Evolutionary conservation across 2,888 invertebrate species (phyloP), one percentile per base, ranked within the genome.

Genomic region (Xylota sylvarum): DNA sequence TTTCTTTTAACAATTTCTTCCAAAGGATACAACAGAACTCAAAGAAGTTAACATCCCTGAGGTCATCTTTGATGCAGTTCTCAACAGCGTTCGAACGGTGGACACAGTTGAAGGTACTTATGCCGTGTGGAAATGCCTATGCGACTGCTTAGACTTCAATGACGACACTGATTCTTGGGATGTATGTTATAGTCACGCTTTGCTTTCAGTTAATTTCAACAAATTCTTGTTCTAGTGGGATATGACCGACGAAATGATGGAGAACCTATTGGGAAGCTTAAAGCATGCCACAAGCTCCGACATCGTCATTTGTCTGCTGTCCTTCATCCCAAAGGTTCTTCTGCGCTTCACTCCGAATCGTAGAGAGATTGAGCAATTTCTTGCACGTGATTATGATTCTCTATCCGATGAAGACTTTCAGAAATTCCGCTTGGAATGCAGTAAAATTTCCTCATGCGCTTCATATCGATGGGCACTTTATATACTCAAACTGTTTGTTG

Each of bases 391-490:
- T 0, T 84, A 79, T 32, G 14, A 82, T 35, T 70, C 72, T 0
- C 14, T 86, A 10, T 35, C 58, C 5, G 14, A 70, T 32, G 58
- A 74, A 23, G 86, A 82, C 56, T 73, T 86, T 1, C 5, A 56
- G 3, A 19, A 67, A 5, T 69, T 86, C 19, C 86, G 82, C 27
- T 35, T 43, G 1, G 79, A 88, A 0, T 90, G 89, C 32, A 87
- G 89, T 6, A 76, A 88, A 35, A 56, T 89, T 0, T 69, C 77
- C 1, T 78, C 86, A 0, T 90, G 90, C 7, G 83, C 86, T 0
- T 89, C 89, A 17, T 91, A 90, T 65, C 90, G 91, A 5, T 92
- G 92, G 92, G 90, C 91, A 3, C 91, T 92, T 85, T 88, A 78
- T 37, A 89, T 92, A 48, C 79, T 92, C 3, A 79, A 91, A 70